Conservation (phyloP, 2,888 invertebrate genomes). For the Oscheius sp. region DNA sequence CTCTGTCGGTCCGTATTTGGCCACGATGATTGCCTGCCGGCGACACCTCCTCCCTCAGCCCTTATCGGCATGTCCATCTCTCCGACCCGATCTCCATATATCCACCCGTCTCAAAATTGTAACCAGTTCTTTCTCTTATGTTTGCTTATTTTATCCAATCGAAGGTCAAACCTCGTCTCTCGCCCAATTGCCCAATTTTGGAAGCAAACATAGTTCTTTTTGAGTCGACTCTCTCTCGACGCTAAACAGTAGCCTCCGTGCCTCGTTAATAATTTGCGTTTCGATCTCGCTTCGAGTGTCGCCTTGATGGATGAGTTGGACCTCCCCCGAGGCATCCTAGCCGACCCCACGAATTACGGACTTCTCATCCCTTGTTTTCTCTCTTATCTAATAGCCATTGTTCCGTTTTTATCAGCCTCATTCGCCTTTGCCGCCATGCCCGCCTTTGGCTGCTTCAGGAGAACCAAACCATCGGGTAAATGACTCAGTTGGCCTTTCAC, state of each 20-base stretch:
- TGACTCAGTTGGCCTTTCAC: too few species aligned
- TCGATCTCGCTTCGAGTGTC: neutral
- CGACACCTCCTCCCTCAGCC: neutral
- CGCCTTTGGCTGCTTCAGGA: conserved; percentile 8
- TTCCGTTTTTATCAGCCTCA: neutral
- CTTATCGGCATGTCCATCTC: conserved; percentile 3
- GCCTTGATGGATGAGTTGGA: conserved; percentile 2
- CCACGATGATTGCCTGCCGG: conserved; percentile 28
- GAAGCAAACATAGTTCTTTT: neutral
- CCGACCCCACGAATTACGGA: neutral
- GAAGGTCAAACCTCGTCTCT: conserved; percentile 13
- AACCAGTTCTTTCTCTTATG: neutral
- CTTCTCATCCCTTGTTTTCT: neutral
- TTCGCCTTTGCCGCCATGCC: neutral
- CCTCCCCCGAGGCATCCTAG: too few species aligned
- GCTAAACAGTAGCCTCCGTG: neutral
- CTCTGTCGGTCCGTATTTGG: conserved; percentile 29
- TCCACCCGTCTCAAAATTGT: neutral
- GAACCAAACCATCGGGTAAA: conserved; percentile 13
- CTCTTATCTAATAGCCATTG: neutral
- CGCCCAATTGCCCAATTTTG: conserved; percentile 3
- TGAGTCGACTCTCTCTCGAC: neutral
- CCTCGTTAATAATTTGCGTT: conserved; percentile 2
- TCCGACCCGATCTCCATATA: neutral
- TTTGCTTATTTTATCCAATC: conserved; percentile 2